Conservation (phyloP, 2,113 vertebrate species). For the Toxostoma redivivum region DNA sequence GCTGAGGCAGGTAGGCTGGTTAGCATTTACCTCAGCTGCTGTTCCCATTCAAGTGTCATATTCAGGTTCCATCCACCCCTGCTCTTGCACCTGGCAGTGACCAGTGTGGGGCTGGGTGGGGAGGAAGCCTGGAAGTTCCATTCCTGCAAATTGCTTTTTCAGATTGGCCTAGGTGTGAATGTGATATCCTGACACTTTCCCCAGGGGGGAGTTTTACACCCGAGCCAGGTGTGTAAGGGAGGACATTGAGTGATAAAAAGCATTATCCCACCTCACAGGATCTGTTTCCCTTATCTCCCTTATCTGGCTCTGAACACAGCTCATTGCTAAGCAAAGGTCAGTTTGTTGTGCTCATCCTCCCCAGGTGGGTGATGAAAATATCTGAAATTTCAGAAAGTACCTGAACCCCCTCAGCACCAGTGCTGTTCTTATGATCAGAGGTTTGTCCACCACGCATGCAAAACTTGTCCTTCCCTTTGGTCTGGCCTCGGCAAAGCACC, state of each 20-base stretch:
- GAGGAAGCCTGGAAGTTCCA: background rate
- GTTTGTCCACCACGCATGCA: background rate
- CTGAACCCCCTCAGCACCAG: fast-evolving
- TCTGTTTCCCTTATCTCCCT: background rate
- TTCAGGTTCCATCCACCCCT: background rate
- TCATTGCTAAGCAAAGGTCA: background rate
- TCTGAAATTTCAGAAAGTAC: background rate
- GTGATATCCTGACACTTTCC: background rate
- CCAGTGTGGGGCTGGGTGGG: background rate
- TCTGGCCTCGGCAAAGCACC: background rate
- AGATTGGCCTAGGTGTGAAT: background rate
- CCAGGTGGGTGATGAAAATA: background rate
- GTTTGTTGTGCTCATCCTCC: background rate
- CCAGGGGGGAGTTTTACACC: background rate
- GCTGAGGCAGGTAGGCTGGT: background rate
- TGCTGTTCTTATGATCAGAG: background rate
- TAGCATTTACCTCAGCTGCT: background rate
- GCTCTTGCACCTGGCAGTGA: background rate
- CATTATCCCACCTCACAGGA: background rate
- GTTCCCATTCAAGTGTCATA: background rate
- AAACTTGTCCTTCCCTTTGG: background rate
- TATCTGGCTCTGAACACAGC: background rate
- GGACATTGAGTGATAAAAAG: background rate
- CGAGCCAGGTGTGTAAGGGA: background rate
- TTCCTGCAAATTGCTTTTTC: background rate